Evolutionary conservation across 2,888 invertebrate genomes (phyloP), one percentile per base, ranked within the genome.

Genomic region (Cerastoderma edule): DNA sequence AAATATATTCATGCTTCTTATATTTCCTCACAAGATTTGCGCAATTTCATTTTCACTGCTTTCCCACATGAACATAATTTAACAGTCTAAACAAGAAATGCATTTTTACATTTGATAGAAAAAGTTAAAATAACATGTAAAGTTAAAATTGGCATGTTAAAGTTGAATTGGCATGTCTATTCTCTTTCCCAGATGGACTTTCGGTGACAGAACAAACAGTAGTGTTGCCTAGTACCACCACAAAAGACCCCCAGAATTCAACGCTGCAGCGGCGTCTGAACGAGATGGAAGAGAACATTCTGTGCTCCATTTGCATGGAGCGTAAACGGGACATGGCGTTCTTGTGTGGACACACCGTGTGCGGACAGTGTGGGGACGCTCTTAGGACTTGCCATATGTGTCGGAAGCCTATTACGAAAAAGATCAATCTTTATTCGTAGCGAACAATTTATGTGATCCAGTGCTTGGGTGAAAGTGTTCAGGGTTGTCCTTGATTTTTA

Each of bases 221-320:
- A 8, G 2, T 32, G 27, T 39, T 27, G 10, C 60, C 60, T 39
- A 22, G 19, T 13, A 33, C 27, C 30, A 39, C 68, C 0, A 57
- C 48, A 13, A 81, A 81, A 48, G 78, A 78, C 32, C 77, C 77
- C 0, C 74, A 80, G 56, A 60, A 78, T 32, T 75, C 81, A 10
- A 78, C 81, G 10, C 67, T 84, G 35, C 80, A 85, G 66, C 72
- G 83, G 72, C 95, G 96, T 93, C 95, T 97, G 76, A 96, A 96
- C 54, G 97, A 97, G 93, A 95, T 97, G 84, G 97, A 97, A 91
- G 97, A 97, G 89, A 96, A 96, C 24, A 95, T 96, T 88, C 95
- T 95, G 91, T 97, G 97, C 90, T 95, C 96, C 70, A 97, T 97
- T 85, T 97, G 97, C 91, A 96, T 97, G 97, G 97, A 97, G 89